Percentiles rank a stretch among this genome's conserved stretches.
Conservation (phyloP, 2,888 invertebrate genomes). For the Yponomeuta cagnagella region DNA sequence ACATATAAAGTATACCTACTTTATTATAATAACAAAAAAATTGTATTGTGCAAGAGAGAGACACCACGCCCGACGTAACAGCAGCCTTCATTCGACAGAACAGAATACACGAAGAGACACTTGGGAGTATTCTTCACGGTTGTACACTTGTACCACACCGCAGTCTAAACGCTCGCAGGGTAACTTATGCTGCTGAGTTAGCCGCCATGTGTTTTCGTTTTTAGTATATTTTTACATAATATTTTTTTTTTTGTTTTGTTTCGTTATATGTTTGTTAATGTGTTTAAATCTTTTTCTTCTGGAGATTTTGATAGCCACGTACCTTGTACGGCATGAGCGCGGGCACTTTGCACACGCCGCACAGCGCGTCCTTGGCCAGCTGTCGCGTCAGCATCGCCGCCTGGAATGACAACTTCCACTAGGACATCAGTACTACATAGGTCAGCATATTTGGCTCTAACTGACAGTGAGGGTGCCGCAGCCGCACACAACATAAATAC, state of each 20-base stretch:
- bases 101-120: not conserved
- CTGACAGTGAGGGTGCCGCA: too few species aligned
- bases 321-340: slow-evolving; percentile 39
- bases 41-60: too few species aligned
- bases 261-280: too few species aligned
- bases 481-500: too few species aligned
- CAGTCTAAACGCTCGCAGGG: not conserved
- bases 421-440: too few species aligned
- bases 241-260: too few species aligned
- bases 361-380: slow-evolving; percentile 36
- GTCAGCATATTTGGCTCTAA: too few species aligned
- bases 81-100: not conserved
- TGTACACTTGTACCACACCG: not conserved
- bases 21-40: too few species aligned
- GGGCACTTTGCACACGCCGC: slow-evolving; percentile 40
- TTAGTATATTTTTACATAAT: too few species aligned
- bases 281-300: not conserved
- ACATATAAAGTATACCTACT: too few species aligned
- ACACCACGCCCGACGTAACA: too few species aligned
- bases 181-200: not conserved
- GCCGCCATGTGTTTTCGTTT: too few species aligned
- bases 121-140: not conserved
- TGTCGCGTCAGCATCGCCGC: slow-evolving; percentile 49
- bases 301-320: slow-evolving; percentile 8
- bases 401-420: slow-evolving; percentile 25